A percentile compares a stretch with the other conserved stretches of the same genome.
Conservation (phyloP, 2,113 vertebrate species). For the Bolborhynchus lineola region DNA sequence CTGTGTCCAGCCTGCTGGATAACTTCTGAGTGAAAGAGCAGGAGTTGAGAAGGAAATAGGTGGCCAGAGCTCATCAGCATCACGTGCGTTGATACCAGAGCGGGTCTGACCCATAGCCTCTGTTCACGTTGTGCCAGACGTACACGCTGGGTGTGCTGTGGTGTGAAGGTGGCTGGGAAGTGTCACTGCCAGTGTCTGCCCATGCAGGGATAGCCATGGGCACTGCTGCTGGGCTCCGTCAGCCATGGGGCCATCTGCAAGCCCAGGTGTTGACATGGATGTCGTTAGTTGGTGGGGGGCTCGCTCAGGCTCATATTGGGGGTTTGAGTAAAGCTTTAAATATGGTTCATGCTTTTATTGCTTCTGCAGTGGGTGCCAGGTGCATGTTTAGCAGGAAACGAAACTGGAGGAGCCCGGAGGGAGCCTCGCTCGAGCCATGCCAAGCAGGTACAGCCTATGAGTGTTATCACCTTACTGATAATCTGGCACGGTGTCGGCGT, state of each 20-base stretch:
- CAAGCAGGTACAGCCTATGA: slow-evolving; percentile 29
- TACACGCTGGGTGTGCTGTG: rapidly evolving
- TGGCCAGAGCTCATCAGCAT: neutral
- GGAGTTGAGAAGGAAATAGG: neutral
- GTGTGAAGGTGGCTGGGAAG: neutral
- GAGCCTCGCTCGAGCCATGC: slow-evolving; percentile 24
- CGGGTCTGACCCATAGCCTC: rapidly evolving
- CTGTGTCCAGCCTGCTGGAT: neutral
- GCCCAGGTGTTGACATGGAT: neutral
- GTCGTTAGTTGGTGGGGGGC: neutral
- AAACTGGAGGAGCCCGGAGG: slow-evolving; percentile 23
- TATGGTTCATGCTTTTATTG: slow-evolving; percentile 24
- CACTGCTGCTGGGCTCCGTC: neutral
- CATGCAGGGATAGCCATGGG: rapidly evolving
- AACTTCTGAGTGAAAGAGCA: neutral
- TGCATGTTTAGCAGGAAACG: slow-evolving; percentile 50
- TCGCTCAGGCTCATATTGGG: neutral
- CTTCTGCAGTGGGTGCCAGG: slow-evolving; percentile 58
- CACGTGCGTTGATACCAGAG: rapidly evolving
- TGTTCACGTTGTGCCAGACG: rapidly evolving
- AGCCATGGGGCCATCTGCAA: rapidly evolving
- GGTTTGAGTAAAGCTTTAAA: slow-evolving; percentile 20
- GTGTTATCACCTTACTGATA: neutral
- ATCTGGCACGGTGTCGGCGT: neutral
- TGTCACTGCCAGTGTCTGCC: rapidly evolving